Conservation (phyloP, 2,797 vertebrate genomes). For the Euphonia xanthogaster region DNA sequence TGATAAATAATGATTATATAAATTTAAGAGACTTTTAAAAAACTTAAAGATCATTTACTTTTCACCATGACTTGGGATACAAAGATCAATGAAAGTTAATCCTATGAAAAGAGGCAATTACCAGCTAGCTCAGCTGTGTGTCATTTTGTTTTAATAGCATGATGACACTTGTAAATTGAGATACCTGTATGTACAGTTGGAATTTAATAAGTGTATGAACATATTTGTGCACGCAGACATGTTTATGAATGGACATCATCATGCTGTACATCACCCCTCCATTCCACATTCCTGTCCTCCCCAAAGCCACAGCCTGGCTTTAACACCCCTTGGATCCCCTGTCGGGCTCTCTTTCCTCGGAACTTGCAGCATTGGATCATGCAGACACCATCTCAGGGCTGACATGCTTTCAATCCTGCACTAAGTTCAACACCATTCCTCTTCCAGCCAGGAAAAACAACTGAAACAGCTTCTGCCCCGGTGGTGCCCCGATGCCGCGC, state of each 20-base stretch:
- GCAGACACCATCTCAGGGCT: background rate
- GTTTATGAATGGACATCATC: background rate
- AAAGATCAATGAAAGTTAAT: background rate
- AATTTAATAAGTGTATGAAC: background rate
- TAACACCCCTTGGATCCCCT: rapidly evolving
- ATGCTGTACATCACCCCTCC: background rate
- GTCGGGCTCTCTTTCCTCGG: background rate
- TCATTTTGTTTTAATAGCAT: background rate
- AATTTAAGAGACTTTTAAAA: background rate
- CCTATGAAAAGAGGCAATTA: background rate
- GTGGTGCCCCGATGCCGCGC: rapidly evolving
- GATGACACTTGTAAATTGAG: background rate
- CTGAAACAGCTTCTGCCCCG: rapidly evolving
- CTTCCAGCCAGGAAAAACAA: background rate
- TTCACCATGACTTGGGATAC: background rate
- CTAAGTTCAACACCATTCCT: background rate
- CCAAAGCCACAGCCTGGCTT: background rate
- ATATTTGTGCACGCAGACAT: background rate
- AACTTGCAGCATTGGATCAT: background rate
- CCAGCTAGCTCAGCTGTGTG: background rate
- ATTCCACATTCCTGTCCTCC: background rate
- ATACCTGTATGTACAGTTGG: rapidly evolving
- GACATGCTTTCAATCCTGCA: background rate
- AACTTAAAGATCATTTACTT: background rate
- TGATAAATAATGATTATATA: background rate